Percentiles rank a stretch among this genome's conserved stretches.
Conservation (phyloP, 2,888 invertebrate species). For the Papilio protenor region DNA sequence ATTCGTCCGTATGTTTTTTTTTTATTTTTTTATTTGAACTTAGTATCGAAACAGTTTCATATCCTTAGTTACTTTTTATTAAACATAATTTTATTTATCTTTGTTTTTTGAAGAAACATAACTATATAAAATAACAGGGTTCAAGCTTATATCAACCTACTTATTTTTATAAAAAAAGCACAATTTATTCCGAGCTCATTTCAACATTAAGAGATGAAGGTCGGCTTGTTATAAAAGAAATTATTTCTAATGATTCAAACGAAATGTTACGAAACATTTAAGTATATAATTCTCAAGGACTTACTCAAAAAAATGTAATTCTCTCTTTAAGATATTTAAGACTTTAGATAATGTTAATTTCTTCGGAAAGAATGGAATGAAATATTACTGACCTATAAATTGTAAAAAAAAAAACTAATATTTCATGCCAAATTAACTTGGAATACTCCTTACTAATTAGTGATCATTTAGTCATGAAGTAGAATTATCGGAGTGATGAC, state of each 20-base stretch:
- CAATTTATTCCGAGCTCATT: conserved; percentile 3
- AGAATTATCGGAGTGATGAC: no score
- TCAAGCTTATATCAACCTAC: background rate
- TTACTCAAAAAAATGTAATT: conserved; percentile 39
- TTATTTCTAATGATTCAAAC: conserved; percentile 18
- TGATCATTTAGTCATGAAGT: no score
- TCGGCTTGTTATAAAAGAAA: conserved; percentile 18
- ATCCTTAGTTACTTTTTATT: no score
- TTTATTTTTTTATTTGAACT: no score
- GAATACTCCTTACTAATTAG: background rate
- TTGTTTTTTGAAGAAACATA: background rate
- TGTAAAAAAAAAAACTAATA: no score
- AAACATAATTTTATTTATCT: no score
- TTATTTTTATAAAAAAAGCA: conserved; percentile 3
- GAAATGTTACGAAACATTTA: conserved; percentile 20
- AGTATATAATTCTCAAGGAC: conserved; percentile 14
- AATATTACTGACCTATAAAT: no score
- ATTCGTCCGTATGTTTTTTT: no score
- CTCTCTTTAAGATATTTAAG: conserved; percentile 14
- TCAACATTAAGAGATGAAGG: conserved; percentile 15
- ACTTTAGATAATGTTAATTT: background rate
- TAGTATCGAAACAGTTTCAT: no score
- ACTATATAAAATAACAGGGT: background rate
- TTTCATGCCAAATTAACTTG: background rate
- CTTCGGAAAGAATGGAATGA: background rate